phyloP scores from a whole-genome alignment of 1,140 invertebrate genomes.

The Meloidogyne floridensis region DNA sequence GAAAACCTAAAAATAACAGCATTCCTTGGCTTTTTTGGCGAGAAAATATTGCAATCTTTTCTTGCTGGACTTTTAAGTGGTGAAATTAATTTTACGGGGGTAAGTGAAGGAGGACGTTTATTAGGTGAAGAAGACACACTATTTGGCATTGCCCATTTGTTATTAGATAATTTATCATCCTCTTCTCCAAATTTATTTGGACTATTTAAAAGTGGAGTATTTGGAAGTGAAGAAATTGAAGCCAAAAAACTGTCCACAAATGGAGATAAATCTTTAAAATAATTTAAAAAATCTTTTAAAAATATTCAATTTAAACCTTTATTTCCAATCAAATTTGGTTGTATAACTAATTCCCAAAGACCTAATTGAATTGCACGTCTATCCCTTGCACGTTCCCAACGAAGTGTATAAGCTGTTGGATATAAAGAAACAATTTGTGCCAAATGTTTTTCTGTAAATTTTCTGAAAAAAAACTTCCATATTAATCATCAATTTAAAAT shows the following conservation, averaged over 20 bases:
- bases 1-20: slow-evolving; percentile 1
- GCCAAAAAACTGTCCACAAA: neutral
- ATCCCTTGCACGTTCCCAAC: slow-evolving; percentile 14
- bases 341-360: slow-evolving; percentile 19
- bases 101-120: slow-evolving; percentile 15
- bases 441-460: slow-evolving; percentile 23
- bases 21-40: slow-evolving; percentile 13
- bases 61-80: slow-evolving; percentile 7
- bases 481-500: neutral
- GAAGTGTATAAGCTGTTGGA: slow-evolving; percentile 19
- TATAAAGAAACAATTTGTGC: slow-evolving; percentile 19
- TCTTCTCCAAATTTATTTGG: neutral
- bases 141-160: slow-evolving; percentile 1
- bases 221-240: slow-evolving; percentile 7
- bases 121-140: slow-evolving; percentile 1
- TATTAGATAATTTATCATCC: neutral
- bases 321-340: slow-evolving; percentile 18
- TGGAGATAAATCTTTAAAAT: neutral
- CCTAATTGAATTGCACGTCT: slow-evolving; percentile 4
- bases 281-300: neutral
- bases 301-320: slow-evolving; percentile 13
- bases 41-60: slow-evolving; percentile 4
- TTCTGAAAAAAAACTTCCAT: neutral
- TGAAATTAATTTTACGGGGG: slow-evolving; percentile 11
- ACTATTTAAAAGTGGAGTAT: neutral